These are phyloP conservation scores for Trilocha varians DNA, from an alignment of 2,888 invertebrate genomes.

Conservation along the genomic window DNA sequence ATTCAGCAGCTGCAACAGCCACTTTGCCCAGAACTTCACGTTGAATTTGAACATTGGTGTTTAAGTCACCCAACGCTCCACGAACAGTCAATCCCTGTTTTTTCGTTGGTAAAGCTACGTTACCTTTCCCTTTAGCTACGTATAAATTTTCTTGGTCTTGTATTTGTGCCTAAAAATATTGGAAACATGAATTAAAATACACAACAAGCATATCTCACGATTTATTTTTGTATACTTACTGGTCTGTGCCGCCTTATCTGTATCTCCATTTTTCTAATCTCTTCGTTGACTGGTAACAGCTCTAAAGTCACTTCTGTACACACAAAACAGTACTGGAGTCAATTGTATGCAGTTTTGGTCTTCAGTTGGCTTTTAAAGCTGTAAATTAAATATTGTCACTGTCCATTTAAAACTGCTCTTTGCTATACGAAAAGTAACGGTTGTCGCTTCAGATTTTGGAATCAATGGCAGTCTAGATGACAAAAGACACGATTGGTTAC, in stretches of 20 bases:
- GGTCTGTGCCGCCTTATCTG: slow-evolving; percentile 42
- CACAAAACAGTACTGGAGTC: too few relatives aligned
- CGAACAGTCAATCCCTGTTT: slow-evolving; percentile 42
- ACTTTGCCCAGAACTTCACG: slow-evolving; percentile 47
- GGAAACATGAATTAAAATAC: slow-evolving; percentile 1
- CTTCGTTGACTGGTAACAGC: slow-evolving; percentile 8
- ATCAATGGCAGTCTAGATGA: too few relatives aligned
- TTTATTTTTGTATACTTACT: slow-evolving; percentile 31
- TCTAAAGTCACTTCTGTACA: too few relatives aligned
- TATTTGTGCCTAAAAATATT: slow-evolving; percentile 30
- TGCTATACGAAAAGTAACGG: too few relatives aligned
- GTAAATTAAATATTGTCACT: too few relatives aligned
- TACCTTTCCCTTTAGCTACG: slow-evolving; percentile 39
- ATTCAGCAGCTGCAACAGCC: slow-evolving; percentile 42
- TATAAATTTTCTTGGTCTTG: slow-evolving; percentile 58
- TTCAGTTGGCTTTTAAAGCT: too few relatives aligned
- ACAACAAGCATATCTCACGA: background rate
- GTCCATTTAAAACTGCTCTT: too few relatives aligned
- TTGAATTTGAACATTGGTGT: slow-evolving; percentile 48
- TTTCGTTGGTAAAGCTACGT: slow-evolving; percentile 33
- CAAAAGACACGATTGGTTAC: too few relatives aligned
- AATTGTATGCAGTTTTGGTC: too few relatives aligned
- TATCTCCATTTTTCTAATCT: slow-evolving; percentile 39
- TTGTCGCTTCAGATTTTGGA: too few relatives aligned
- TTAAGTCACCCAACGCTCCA: slow-evolving; percentile 58